These are phyloP conservation scores for Musca domestica DNA, from an alignment of 1,140 invertebrate species.

Conservation along the genomic window DNA sequence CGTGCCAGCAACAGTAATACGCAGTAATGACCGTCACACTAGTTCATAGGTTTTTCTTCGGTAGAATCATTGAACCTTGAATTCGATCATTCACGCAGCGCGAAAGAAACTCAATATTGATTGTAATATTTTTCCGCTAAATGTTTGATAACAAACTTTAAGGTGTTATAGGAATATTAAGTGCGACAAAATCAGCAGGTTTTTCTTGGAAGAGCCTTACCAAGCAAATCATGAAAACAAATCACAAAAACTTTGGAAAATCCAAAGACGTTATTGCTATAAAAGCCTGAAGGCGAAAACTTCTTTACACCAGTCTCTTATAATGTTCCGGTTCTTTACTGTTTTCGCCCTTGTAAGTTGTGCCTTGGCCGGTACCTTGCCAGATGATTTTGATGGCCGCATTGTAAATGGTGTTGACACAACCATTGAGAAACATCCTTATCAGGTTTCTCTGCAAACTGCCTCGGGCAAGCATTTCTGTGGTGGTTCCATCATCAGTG, in stretches of 20 bases:
- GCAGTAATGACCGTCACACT: too few species aligned
- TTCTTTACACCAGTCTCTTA: background rate
- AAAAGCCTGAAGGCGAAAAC: background rate
- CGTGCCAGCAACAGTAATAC: too few species aligned
- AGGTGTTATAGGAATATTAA: too few species aligned
- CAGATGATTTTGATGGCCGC: conserved; percentile 27
- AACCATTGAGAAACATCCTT: conserved; percentile 36
- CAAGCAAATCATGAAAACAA: background rate
- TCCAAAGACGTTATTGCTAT: too few species aligned
- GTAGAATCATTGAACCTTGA: background rate
- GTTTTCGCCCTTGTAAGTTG: background rate
- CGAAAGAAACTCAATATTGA: background rate
- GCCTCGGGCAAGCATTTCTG: background rate
- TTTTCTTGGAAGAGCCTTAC: background rate
- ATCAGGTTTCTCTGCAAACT: conserved; percentile 42
- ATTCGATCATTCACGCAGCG: background rate
- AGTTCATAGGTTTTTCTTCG: background rate
- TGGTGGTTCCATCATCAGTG: conserved; percentile 4
- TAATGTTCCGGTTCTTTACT: conserved; percentile 13
- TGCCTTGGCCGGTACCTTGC: background rate
- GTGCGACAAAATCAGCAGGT: background rate
- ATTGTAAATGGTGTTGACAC: conserved; percentile 37
- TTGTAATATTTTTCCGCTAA: background rate
- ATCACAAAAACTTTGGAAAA: too few species aligned
- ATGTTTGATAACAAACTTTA: background rate